A percentile compares a stretch with the other conserved stretches of the same genome.
Evolutionary conservation across 1,140 invertebrate genomes (phyloP).

Genomic region (Adelges cooleyi): DNA sequence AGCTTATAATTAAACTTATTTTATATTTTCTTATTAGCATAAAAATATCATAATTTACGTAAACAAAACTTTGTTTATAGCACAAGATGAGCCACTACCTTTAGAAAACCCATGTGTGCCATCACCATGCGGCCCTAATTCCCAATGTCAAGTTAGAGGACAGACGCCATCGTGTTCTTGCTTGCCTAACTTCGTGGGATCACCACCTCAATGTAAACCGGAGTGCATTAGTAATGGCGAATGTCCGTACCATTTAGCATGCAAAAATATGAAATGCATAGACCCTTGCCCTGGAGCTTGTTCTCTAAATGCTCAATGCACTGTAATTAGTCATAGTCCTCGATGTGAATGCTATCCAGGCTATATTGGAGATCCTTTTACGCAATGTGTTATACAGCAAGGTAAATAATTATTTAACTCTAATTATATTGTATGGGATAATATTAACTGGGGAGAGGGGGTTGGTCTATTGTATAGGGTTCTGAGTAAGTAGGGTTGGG

Average conservation of each 20-base stretch:
- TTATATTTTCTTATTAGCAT: too few species aligned
- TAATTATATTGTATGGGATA: slow-evolving; percentile 33
- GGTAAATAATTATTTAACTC: slow-evolving; percentile 42
- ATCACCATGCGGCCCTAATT: slow-evolving; percentile 69
- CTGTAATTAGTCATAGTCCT: slow-evolving; percentile 41
- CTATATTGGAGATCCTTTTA: slow-evolving; percentile 44
- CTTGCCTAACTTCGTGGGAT: slow-evolving; percentile 49
- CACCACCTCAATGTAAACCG: slow-evolving; percentile 60
- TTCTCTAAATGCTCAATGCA: slow-evolving; percentile 44
- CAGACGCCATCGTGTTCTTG: slow-evolving; percentile 52
- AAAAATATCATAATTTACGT: too few species aligned
- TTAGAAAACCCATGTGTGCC: slow-evolving; percentile 60
- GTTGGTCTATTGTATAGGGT: too few species aligned
- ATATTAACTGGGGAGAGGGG: too few species aligned
- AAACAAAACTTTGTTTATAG: slow-evolving; percentile 20
- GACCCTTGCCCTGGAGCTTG: slow-evolving; percentile 45
- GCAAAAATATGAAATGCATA: slow-evolving; percentile 42
- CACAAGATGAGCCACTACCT: slow-evolving; percentile 32
- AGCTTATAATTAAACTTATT: too few species aligned
- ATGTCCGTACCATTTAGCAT: slow-evolving; percentile 44
- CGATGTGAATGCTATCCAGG: slow-evolving; percentile 42
- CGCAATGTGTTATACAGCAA: slow-evolving; percentile 42
- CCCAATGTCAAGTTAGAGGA: slow-evolving; percentile 57
- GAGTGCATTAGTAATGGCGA: slow-evolving; percentile 59
- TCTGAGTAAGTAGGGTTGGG: too few species aligned